Evolutionary conservation across 2,888 invertebrate species (phyloP), one percentile per base, ranked within the genome.

Genomic region (Phalera bucephala): DNA sequence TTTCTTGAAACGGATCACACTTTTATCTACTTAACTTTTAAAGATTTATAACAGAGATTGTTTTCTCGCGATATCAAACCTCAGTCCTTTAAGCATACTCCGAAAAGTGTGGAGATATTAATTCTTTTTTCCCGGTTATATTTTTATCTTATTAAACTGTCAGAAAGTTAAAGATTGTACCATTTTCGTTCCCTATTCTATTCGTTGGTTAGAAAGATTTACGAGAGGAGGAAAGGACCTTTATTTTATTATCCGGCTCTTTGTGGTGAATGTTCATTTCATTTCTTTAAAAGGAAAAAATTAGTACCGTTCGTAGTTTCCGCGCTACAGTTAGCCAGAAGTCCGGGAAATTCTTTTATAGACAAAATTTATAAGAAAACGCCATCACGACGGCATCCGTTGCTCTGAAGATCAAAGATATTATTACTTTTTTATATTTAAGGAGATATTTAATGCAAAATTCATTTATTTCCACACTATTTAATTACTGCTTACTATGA

Each of bases 121-220:
- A 58, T 58, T 56, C 49, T 60, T 71, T 68, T 70, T 65, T 64
- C 52, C 40, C 61, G 72, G 77, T 79, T 76, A 80, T 82, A 83
- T 84, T 83, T 82, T 84, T 83, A 82, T 83, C 82, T 84, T 83
- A 85, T 85, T 85, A 85, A 85, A 83, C 81, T 85, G 85, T 82
- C 85, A 81, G 75, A 84, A 82, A 84, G 81, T 84, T 83, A 82
- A 82, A 82, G 81, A 83, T 82, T 83, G 77, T 79, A 75, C 74
- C 78, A 72, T 79, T 82, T 79, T 78, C 69, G 57, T 72, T 71
- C 76, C 72, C 73, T 74, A 80, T 79, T 80, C 77, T 76, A 78
- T 77, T 78, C 81, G 72, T 67, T 65, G 71, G 72, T 72, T 61
- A 61, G 66, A 60, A 64, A 79, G 81, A 82, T 83, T 83, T 81